Conservation (phyloP, 2,888 invertebrate species). For the Cantharis lateralis region DNA sequence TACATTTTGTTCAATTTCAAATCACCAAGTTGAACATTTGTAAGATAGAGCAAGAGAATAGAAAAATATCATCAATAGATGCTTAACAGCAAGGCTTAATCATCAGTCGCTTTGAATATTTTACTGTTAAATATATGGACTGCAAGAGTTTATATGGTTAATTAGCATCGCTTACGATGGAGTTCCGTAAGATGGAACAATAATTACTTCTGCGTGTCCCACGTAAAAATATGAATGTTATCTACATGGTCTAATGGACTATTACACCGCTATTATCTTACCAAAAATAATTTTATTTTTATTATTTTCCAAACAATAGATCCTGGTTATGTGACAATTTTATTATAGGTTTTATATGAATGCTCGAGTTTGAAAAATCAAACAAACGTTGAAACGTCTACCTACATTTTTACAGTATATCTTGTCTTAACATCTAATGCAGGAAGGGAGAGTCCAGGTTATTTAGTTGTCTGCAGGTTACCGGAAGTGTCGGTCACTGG, state of each 20-base stretch:
- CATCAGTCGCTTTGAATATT: not conserved
- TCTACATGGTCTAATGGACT: not conserved
- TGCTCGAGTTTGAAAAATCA: not conserved
- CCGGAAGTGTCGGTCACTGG: conserved; percentile 46
- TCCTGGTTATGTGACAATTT: not conserved
- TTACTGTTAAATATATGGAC: not conserved
- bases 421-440: conserved; percentile 39
- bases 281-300: not conserved
- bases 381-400: not conserved
- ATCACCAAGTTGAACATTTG: not conserved
- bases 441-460: conserved; percentile 41
- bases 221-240: not conserved
- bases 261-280: not conserved
- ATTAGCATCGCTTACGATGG: not conserved
- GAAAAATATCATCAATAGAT: not conserved
- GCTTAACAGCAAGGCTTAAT: not conserved
- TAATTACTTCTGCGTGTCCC: not conserved
- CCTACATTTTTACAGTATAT: conserved; percentile 21
- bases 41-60: not conserved
- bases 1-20: conserved; percentile 1
- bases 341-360: not conserved
- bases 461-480: conserved; percentile 40
- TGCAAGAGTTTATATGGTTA: not conserved
- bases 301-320: not conserved
- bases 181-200: not conserved